phyloP scores from a whole-genome alignment of 2,797 vertebrate genomes.

The Cryptoblepharus egeriae region DNA sequence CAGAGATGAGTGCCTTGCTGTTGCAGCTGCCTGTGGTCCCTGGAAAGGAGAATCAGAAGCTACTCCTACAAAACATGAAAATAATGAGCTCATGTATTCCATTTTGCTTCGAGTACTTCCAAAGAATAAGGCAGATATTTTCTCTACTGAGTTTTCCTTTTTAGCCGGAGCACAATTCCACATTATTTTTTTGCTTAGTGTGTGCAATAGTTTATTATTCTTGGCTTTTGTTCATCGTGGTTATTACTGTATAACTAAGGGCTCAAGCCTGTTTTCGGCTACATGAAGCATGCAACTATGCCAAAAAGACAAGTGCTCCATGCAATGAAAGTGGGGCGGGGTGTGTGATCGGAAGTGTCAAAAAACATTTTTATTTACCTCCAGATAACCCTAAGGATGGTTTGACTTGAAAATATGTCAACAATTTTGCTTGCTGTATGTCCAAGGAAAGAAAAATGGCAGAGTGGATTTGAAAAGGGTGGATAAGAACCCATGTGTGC shows the following conservation, averaged over 20 bases:
- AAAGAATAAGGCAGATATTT: not conserved
- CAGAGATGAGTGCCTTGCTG: not conserved
- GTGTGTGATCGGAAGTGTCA: too few relatives aligned
- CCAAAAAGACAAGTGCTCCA: too few relatives aligned
- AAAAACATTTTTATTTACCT: too few relatives aligned
- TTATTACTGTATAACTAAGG: not conserved
- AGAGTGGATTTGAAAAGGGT: too few relatives aligned
- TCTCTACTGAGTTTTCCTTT: conserved; percentile 12
- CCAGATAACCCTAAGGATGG: too few relatives aligned
- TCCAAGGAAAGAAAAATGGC: too few relatives aligned
- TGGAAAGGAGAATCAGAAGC: conserved; percentile 13
- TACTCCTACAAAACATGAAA: conserved; percentile 23
- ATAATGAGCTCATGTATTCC: conserved; percentile 15
- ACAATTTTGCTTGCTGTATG: too few relatives aligned
- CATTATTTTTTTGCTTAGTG: conserved; percentile 41
- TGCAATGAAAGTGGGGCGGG: too few relatives aligned
- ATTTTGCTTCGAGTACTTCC: not conserved
- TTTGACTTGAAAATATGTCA: too few relatives aligned
- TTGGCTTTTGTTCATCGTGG: not conserved
- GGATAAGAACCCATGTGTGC: too few relatives aligned
- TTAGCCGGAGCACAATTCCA: conserved; percentile 2
- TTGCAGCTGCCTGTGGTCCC: conserved; percentile 6
- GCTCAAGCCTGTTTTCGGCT: too few relatives aligned
- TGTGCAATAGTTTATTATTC: conserved; percentile 37
- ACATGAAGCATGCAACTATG: too few relatives aligned